phyloP scores from a whole-genome alignment of 2,797 vertebrate species.

The Enteromius paludinosus region DNA sequence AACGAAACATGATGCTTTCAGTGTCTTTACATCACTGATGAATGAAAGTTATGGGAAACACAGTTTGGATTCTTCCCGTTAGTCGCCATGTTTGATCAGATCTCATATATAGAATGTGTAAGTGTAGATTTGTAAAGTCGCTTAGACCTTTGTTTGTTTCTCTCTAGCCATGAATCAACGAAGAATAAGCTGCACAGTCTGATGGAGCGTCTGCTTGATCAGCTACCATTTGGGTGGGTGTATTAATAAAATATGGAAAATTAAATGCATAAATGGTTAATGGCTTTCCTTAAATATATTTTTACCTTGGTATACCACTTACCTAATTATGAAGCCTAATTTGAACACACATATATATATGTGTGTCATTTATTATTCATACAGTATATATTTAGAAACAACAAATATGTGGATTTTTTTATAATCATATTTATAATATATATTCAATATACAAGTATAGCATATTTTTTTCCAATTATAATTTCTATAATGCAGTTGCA shows the following conservation, averaged over 20 bases:
- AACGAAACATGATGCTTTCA: slow-evolving; percentile 16
- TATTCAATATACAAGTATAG: too few species aligned
- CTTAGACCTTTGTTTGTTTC: background rate
- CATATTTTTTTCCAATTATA: too few species aligned
- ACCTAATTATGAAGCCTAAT: too few species aligned
- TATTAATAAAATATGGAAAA: background rate
- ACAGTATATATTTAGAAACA: too few species aligned
- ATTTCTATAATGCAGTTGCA: too few species aligned
- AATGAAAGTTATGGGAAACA: background rate
- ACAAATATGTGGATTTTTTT: too few species aligned
- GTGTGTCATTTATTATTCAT: too few species aligned
- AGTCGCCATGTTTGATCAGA: background rate
- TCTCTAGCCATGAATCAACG: background rate
- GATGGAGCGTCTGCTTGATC: background rate
- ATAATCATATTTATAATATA: too few species aligned
- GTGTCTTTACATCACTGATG: background rate
- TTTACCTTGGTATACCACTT: background rate
- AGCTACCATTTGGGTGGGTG: background rate
- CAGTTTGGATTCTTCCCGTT: background rate
- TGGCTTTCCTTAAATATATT: background rate
- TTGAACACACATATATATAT: too few species aligned
- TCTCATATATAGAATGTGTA: background rate
- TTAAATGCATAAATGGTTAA: background rate
- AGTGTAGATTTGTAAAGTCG: background rate
- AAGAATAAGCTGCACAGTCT: background rate